Conservation (phyloP, 2,113 vertebrate genomes). For the Oreochromis spilurus region DNA sequence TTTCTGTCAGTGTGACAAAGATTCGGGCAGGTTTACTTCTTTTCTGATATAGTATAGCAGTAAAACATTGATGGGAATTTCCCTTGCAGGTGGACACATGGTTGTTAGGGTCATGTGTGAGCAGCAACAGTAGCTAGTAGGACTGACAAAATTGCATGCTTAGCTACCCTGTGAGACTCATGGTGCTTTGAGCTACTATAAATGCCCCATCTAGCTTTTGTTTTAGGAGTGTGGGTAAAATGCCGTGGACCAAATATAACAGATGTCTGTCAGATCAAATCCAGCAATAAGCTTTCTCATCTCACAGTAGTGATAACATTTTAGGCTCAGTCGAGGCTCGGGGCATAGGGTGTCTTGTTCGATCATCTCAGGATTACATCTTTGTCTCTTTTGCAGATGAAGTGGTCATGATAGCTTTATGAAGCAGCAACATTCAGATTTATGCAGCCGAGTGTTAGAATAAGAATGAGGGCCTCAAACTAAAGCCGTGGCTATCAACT, state of each 20-base stretch:
- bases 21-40: neutral
- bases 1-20: neutral
- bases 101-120: neutral
- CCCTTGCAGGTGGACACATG: neutral
- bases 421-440: neutral
- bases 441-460: neutral
- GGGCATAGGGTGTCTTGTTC: neutral
- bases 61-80: neutral
- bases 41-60: neutral
- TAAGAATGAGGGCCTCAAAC: neutral
- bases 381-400: neutral
- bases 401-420: neutral
- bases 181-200: neutral
- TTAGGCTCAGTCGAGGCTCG: neutral
- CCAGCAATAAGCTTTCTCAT: neutral
- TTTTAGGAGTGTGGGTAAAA: neutral
- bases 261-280: neutral
- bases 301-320: neutral
- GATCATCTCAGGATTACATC: neutral
- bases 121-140: neutral
- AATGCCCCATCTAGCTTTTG: neutral
- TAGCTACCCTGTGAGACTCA: neutral
- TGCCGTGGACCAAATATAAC: neutral
- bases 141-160: neutral
- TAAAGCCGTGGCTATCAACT: neutral